phyloP scores from a whole-genome alignment of 2,797 vertebrate genomes.

The Syngnathus acus region DNA sequence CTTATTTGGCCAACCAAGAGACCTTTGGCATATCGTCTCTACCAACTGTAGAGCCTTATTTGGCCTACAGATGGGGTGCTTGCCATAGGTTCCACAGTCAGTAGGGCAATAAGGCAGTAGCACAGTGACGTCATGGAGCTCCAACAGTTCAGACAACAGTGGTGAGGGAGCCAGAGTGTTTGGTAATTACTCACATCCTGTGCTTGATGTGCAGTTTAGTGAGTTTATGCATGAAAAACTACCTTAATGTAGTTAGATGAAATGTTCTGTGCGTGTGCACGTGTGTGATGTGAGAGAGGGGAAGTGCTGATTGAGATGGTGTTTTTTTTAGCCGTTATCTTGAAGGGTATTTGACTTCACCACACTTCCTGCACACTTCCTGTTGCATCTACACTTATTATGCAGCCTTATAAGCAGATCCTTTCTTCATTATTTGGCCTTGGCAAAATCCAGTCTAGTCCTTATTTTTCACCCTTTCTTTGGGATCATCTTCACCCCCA shows the following conservation, averaged over 20 bases:
- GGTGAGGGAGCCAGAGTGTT: slow-evolving; percentile 14
- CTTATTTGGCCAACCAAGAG: background rate
- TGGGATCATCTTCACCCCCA: background rate
- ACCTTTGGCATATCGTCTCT: background rate
- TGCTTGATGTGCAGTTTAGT: slow-evolving; percentile 7
- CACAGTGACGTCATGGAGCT: slow-evolving; percentile 57
- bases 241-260: background rate
- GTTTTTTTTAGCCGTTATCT: slow-evolving; percentile 14
- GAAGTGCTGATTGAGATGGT: slow-evolving; percentile 30
- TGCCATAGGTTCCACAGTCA: slow-evolving; percentile 25
- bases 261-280: background rate
- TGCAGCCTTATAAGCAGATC: too few species aligned
- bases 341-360: slow-evolving; percentile 6
- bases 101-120: slow-evolving; percentile 51
- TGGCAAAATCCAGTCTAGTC: too few species aligned
- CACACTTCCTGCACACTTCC: slow-evolving; percentile 43
- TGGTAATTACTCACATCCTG: slow-evolving; percentile 34
- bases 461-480: too few species aligned
- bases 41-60: background rate
- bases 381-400: slow-evolving; percentile 13
- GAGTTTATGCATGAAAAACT: background rate
- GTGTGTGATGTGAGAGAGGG: slow-evolving; percentile 7
- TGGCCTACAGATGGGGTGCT: slow-evolving; percentile 50
- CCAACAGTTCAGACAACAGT: slow-evolving; percentile 24
- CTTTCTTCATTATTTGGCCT: too few species aligned